phyloP scores from a whole-genome alignment of 2,113 vertebrate species.

The Platysteira castanea region DNA sequence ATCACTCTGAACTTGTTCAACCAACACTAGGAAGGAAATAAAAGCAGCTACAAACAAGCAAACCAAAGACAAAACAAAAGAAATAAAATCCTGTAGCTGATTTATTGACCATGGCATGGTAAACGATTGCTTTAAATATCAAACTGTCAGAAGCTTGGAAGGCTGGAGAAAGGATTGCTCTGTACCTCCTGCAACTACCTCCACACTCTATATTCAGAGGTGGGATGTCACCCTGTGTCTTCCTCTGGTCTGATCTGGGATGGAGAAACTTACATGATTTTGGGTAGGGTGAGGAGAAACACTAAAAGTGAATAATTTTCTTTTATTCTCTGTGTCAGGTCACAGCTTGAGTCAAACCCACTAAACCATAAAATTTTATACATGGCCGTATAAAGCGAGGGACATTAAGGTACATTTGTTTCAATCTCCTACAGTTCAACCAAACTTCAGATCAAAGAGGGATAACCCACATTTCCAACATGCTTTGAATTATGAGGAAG shows the following conservation, averaged over 20 bases:
- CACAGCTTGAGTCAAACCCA: background rate
- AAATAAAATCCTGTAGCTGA: background rate
- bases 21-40: background rate
- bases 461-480: background rate
- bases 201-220: rapidly evolving
- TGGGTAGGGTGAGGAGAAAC: background rate
- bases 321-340: background rate
- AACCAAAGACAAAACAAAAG: background rate
- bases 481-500: background rate
- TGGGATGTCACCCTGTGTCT: too few relatives aligned
- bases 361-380: background rate
- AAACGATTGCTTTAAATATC: background rate
- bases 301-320: background rate
- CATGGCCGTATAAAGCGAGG: background rate
- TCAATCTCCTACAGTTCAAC: background rate
- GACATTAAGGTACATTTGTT: background rate
- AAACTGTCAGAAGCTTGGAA: background rate
- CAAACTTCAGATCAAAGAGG: background rate
- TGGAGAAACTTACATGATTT: background rate
- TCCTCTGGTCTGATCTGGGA: background rate
- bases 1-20: background rate
- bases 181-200: background rate
- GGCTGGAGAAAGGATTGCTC: background rate
- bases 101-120: background rate
- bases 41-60: rapidly evolving